Evolutionary conservation across 2,797 vertebrate genomes (phyloP).

Genomic region (Premnoplex brunnescens): DNA sequence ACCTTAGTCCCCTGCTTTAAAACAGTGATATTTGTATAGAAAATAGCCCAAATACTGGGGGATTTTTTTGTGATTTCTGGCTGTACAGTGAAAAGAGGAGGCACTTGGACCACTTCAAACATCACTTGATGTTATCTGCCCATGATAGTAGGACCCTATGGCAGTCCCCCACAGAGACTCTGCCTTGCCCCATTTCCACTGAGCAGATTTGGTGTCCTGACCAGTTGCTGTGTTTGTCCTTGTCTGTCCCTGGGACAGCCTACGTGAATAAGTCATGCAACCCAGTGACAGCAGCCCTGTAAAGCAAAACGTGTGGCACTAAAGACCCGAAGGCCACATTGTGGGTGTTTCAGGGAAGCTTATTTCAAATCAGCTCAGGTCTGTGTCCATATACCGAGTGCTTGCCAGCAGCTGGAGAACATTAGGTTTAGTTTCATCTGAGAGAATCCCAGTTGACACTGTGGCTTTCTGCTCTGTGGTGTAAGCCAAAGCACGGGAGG

Average conservation of each 20-base stretch:
- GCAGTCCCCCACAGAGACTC: accelerated
- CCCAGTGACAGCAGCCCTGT: neutral
- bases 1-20: neutral
- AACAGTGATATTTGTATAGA: neutral
- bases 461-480: neutral
- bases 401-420: neutral
- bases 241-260: neutral
- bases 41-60: neutral
- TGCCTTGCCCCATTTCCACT: neutral
- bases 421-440: neutral
- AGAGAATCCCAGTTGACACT: neutral
- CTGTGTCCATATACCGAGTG: accelerated
- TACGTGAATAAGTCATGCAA: accelerated
- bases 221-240: neutral
- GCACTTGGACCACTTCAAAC: neutral
- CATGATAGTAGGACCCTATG: neutral
- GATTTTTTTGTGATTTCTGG: neutral
- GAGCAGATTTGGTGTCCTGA: neutral
- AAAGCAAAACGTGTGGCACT: neutral
- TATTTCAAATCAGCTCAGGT: neutral
- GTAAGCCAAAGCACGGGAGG: neutral
- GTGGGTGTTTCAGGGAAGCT: neutral
- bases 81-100: neutral
- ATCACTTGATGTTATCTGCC: neutral
- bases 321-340: accelerated